Base-by-base conservation (phyloP, 2,888 invertebrate genomes). In the Tetropium fuscum region DNA sequence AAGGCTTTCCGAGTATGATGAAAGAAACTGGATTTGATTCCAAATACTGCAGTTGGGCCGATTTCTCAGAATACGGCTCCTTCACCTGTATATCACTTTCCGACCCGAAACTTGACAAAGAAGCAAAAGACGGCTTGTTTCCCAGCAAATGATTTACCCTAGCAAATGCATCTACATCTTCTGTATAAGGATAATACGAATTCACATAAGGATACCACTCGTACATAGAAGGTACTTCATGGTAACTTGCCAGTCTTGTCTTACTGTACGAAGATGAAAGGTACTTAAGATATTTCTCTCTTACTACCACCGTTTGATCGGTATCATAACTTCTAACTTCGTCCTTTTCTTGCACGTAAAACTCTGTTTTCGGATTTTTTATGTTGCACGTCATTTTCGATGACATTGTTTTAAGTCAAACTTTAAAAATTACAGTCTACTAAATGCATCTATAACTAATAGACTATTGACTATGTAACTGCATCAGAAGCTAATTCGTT, bases 1-100 rank as follows among this genome's bases (percentile, higher is more conserved):
- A 86, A 1, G 87, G 86, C 81, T 89, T 89, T 0, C 88, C 85
- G 18, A 88, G 70, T 63, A 90, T 84, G 32, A 87, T 70, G 72
- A 87, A 89, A 45, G 84, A 85, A 5, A 84, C 81, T 5, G 90
- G 88, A 56, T 83, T 83, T 1, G 80, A 77, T 34, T 73, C 73
- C 4, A 89, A 76, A 66, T 83, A 85, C 19, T 80, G 73, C 63
- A 82, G 78, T 73, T 85, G 86, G 1, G 85, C 84, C 66, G 84
- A 84, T 66, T 82, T 77, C 69, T 87, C 86, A 34, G 83, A 83
- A 81, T 87, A 87, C 6, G 80, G 70, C 3, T 38, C 13, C 11
- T 15, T 13, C 66, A 84, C 76, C 18, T 66, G 38, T 10, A 43
- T 10, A 3, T 49, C 47, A 27, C 34, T 47, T 11, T 34, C 19